These are phyloP conservation scores for Melinaea marsaeus DNA, from an alignment of 2,888 invertebrate genomes.

Conservation along the genomic window DNA sequence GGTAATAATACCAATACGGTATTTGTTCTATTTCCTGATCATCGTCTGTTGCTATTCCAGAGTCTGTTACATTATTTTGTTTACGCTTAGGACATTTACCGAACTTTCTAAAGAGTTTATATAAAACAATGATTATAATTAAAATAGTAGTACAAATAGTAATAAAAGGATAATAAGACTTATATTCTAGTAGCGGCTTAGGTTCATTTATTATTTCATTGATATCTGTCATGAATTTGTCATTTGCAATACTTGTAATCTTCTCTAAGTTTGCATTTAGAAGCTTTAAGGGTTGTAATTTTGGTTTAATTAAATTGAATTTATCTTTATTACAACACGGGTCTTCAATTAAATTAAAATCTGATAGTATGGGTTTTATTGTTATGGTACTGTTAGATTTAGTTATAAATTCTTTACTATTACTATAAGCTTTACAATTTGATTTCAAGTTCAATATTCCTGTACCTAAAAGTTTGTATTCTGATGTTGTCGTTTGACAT, in stretches of 20 bases:
- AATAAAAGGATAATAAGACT: background rate
- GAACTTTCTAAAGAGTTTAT: no score
- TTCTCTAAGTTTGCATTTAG: background rate
- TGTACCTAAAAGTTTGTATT: no score
- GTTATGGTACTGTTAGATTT: no score
- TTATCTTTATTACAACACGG: background rate
- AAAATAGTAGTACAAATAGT: background rate
- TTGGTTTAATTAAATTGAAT: background rate
- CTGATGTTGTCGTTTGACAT: slow-evolving; percentile 6
- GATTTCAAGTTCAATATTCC: no score
- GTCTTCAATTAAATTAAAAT: slow-evolving; percentile 1
- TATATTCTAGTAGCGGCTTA: background rate
- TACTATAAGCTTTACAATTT: no score
- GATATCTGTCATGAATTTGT: slow-evolving; percentile 2
- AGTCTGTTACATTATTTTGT: background rate
- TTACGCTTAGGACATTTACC: background rate
- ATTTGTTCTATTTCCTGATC: no score
- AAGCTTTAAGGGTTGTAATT: background rate
- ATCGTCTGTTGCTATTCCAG: no score
- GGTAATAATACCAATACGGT: no score
- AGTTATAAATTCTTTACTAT: no score
- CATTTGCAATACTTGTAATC: background rate
- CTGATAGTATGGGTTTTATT: no score
- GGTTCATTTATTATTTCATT: slow-evolving; percentile 6
- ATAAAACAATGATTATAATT: background rate